Conservation (phyloP, 1,140 invertebrate genomes). For the Capitella teleta region DNA sequence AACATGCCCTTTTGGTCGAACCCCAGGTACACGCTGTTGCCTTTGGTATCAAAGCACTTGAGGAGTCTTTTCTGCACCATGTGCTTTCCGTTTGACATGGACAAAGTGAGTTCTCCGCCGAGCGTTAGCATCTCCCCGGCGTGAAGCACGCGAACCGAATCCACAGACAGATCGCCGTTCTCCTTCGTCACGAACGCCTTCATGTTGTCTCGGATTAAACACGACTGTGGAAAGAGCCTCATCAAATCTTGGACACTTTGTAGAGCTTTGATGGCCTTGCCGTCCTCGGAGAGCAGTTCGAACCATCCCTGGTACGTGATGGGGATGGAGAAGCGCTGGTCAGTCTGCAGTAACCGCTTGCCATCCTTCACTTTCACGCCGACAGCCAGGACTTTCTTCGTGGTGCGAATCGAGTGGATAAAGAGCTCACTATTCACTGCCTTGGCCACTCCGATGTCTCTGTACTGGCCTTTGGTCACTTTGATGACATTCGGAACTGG, state of each 20-base stretch:
- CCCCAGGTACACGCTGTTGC: conserved; percentile 68
- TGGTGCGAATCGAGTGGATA: conserved; percentile 67
- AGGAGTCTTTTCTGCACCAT: conserved; percentile 52
- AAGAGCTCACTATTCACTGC: conserved; percentile 71
- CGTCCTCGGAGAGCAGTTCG: conserved; percentile 85
- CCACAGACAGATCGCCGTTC: conserved; percentile 51
- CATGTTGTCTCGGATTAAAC: conserved; percentile 72
- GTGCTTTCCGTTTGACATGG: conserved; percentile 18
- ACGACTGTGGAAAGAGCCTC: conserved; percentile 62
- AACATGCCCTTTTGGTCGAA: conserved; percentile 80
- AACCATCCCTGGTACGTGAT: conserved; percentile 83
- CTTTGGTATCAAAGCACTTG: conserved; percentile 71
- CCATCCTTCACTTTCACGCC: conserved; percentile 84
- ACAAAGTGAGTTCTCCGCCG: conserved; percentile 54
- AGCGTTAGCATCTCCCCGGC: conserved; percentile 69
- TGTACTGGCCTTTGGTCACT: conserved; percentile 84
- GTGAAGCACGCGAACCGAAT: conserved; percentile 59
- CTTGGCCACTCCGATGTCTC: conserved; percentile 72
- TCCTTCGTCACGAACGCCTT: conserved; percentile 49
- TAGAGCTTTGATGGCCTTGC: conserved; percentile 73
- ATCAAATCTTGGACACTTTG: conserved; percentile 73
- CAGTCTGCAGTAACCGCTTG: conserved; percentile 54
- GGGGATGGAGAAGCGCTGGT: conserved; percentile 62
- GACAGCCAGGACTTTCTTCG: conserved; percentile 71
- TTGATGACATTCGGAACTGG: conserved; percentile 73